Percentiles rank a stretch among this genome's conserved stretches.
These are phyloP conservation scores for Lamellibrachia luymesi DNA, from an alignment of 1,140 invertebrate species.

Conservation along the genomic window DNA sequence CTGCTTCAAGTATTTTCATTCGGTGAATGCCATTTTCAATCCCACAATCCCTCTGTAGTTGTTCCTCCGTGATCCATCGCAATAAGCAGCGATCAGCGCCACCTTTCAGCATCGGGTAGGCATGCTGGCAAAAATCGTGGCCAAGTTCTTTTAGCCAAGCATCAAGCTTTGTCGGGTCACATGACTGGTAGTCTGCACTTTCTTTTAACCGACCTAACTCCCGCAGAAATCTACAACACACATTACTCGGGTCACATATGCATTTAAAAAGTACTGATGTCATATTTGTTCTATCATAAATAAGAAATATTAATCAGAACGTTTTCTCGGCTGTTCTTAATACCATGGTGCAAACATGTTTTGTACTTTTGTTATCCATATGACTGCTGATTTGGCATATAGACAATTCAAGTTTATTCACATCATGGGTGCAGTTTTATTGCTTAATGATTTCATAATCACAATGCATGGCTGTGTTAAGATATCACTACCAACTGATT, in stretches of 20 bases:
- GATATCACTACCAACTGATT: too few species aligned
- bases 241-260: background rate
- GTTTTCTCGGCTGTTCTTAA: too few species aligned
- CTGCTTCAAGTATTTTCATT: slow-evolving; percentile 81
- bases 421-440: too few species aligned
- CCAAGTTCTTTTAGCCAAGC: slow-evolving; percentile 84
- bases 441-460: too few species aligned
- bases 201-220: slow-evolving; percentile 93
- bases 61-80: slow-evolving; percentile 79
- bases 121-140: slow-evolving; percentile 92
- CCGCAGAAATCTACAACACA: slow-evolving; percentile 74
- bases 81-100: slow-evolving; percentile 79
- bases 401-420: too few species aligned
- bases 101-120: slow-evolving; percentile 92
- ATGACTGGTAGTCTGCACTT: slow-evolving; percentile 95
- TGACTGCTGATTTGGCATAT: too few species aligned
- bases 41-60: slow-evolving; percentile 83
- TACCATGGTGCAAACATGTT: too few species aligned
- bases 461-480: too few species aligned
- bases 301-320: too few species aligned
- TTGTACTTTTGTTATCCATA: too few species aligned
- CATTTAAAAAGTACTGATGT: too few species aligned
- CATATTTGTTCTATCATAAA: too few species aligned
- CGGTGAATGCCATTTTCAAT: slow-evolving; percentile 94
- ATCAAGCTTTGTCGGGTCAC: slow-evolving; percentile 87